Percentiles rank a stretch among this genome's conserved stretches.
These are phyloP conservation scores for Chiloscyllium punctatum DNA, from an alignment of 2,797 vertebrate species.

Conservation along the genomic window DNA sequence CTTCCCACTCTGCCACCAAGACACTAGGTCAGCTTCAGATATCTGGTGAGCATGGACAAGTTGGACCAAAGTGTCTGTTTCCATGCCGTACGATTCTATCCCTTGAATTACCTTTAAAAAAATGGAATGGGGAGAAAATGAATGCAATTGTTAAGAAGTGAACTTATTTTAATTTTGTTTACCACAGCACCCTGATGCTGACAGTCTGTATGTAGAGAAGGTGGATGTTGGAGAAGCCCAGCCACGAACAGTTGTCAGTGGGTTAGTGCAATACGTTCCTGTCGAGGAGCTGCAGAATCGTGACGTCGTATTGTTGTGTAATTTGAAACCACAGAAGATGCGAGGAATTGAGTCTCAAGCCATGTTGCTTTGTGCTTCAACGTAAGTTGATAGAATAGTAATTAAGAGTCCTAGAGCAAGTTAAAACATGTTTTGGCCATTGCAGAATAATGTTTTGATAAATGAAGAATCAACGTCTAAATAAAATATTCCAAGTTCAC, in stretches of 20 bases:
- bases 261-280: constrained; percentile 80
- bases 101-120: neutral
- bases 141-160: neutral
- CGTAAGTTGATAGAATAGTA: constrained; percentile 60
- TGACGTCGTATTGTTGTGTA: constrained; percentile 84
- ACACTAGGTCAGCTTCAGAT: no score
- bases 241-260: constrained; percentile 86
- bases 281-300: constrained; percentile 79
- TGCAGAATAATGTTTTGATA: neutral
- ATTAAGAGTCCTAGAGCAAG: neutral
- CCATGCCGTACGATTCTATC: no score
- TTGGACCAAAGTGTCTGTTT: no score
- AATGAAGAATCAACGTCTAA: neutral
- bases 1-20: no score
- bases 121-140: neutral
- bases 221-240: constrained; percentile 83
- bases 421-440: neutral
- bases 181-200: constrained; percentile 83
- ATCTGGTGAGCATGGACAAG: no score
- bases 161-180: neutral
- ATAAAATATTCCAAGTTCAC: neutral
- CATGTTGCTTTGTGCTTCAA: constrained; percentile 87
- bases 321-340: constrained; percentile 96
- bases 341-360: constrained; percentile 90
- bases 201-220: constrained; percentile 86